Conservation (phyloP, 2,113 vertebrate genomes). For the Cryptotis parvus region DNA sequence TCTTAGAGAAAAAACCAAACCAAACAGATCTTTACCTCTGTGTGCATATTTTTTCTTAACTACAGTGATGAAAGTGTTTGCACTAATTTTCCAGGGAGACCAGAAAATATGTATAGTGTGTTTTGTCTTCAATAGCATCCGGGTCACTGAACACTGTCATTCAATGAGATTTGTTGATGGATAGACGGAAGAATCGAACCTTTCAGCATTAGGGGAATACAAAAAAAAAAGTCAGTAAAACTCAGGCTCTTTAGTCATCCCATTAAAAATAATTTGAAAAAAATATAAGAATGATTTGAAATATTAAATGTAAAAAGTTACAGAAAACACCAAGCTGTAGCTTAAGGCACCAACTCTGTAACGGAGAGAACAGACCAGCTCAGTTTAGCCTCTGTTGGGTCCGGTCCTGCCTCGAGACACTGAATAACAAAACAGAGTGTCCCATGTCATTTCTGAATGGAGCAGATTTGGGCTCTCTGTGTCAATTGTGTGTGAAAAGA, state of each 20-base stretch:
- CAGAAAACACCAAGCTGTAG: neutral
- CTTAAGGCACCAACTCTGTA: neutral
- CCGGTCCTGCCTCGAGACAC: conserved; percentile 34
- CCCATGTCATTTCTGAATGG: conserved; percentile 65
- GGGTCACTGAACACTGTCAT: conserved; percentile 83
- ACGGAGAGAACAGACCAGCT: neutral
- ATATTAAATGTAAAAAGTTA: conserved; percentile 39
- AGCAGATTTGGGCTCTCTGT: conserved; percentile 25
- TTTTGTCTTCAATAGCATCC: conserved; percentile 81
- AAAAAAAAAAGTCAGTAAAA: conserved; percentile 26
- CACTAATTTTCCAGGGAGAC: conserved; percentile 82
- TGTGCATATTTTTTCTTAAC: conserved; percentile 56
- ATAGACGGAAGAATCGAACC: conserved; percentile 81
- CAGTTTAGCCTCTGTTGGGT: neutral
- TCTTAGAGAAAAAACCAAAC: conserved; percentile 52
- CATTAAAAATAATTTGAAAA: conserved; percentile 53
- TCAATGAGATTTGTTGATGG: conserved; percentile 80
- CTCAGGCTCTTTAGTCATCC: neutral
- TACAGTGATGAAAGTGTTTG: conserved; percentile 75
- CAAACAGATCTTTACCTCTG: conserved; percentile 66
- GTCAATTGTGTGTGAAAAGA: conserved; percentile 73
- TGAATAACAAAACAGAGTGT: conserved; percentile 29
- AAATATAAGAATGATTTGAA: conserved; percentile 54
- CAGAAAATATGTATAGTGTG: conserved; percentile 81
- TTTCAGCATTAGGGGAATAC: conserved; percentile 59